Conservation (phyloP, 2,888 invertebrate species). For the Apamea crenata region DNA sequence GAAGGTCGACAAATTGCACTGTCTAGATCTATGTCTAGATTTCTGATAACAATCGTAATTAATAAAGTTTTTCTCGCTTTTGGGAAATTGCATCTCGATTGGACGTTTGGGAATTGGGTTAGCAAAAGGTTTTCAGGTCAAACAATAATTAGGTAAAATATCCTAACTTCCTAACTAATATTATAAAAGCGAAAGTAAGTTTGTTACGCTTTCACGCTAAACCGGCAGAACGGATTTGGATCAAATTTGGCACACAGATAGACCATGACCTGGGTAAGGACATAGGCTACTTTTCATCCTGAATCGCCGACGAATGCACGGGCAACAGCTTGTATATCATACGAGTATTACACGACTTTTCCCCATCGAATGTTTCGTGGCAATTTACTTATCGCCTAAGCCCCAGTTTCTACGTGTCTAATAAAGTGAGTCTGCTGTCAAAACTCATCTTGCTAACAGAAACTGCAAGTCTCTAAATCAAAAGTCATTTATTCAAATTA, state of each 20-base stretch:
- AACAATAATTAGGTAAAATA: background rate
- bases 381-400: background rate
- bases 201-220: background rate
- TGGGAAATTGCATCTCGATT: conserved; percentile 35
- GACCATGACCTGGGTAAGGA: no score
- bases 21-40: conserved; percentile 24
- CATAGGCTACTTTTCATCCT: no score
- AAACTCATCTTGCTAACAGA: background rate
- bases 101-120: conserved; percentile 2
- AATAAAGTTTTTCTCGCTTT: conserved; percentile 38
- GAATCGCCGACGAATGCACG: no score
- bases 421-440: background rate
- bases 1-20: conserved; percentile 58
- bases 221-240: background rate
- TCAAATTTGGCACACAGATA: background rate
- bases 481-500: background rate
- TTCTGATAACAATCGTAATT: conserved; percentile 41
- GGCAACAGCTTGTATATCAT: no score
- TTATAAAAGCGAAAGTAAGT: background rate
- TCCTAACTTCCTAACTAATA: background rate
- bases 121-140: background rate
- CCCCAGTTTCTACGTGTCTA: background rate
- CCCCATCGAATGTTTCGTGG: background rate
- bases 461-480: background rate
- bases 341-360: background rate